phyloP scores from a whole-genome alignment of 2,797 vertebrate species.

The Lithobates sylvaticus region DNA sequence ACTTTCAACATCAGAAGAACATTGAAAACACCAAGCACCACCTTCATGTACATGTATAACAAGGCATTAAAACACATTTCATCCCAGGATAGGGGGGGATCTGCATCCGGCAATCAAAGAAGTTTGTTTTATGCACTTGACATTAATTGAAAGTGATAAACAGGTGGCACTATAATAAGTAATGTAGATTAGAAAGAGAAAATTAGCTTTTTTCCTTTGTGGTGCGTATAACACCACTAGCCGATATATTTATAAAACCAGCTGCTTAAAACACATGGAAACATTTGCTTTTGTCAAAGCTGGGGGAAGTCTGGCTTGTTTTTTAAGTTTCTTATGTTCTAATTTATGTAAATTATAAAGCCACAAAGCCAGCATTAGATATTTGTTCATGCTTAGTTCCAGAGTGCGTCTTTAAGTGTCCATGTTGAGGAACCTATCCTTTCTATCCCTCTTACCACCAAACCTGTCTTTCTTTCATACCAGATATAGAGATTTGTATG shows the following conservation, averaged over 20 bases:
- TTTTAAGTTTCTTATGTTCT: conserved; percentile 33
- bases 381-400: not conserved
- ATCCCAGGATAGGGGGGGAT: not conserved
- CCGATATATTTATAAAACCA: conserved; percentile 45
- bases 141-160: conserved; percentile 27
- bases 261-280: conserved; percentile 53
- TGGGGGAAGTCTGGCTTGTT: conserved; percentile 41
- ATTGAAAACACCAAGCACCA: conserved; percentile 40
- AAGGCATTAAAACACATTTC: not conserved
- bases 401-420: not conserved
- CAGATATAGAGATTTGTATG: no score
- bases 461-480: not conserved
- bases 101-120: conserved; percentile 44
- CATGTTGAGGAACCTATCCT: not conserved
- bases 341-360: conserved; percentile 47
- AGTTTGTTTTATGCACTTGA: conserved; percentile 22
- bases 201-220: conserved; percentile 6
- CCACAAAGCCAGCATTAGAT: conserved; percentile 19
- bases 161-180: conserved; percentile 37
- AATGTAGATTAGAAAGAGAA: not conserved
- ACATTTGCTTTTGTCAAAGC: conserved; percentile 40
- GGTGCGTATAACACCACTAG: conserved; percentile 11
- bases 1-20: conserved; percentile 60
- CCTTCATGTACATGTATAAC: conserved; percentile 41
- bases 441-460: not conserved